These are phyloP conservation scores for Drosophila kambysellisi DNA, from an alignment of 2,888 invertebrate species.

Conservation along the genomic window DNA sequence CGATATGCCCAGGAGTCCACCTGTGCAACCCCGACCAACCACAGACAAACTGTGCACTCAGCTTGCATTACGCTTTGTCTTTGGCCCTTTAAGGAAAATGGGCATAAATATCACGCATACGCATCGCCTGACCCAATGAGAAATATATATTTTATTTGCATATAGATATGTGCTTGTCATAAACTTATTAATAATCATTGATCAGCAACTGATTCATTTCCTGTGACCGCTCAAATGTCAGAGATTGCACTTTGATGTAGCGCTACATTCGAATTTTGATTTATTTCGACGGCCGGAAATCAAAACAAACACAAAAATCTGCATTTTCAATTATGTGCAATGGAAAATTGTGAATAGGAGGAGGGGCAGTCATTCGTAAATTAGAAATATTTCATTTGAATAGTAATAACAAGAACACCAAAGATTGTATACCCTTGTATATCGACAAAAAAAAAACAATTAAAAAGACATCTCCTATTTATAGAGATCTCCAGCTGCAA, in stretches of 20 bases:
- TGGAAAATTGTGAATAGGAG: background rate
- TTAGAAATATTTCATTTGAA: constrained; percentile 16
- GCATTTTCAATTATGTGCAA: constrained; percentile 23
- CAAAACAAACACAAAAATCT: constrained; percentile 39
- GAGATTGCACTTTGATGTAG: constrained; percentile 63
- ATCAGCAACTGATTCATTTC: constrained; percentile 62
- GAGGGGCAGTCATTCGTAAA: constrained; percentile 46
- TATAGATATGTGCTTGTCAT: background rate
- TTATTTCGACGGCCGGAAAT: constrained; percentile 60
- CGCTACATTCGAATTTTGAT: constrained; percentile 38
- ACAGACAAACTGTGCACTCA: constrained; percentile 2
- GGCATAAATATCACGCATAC: constrained; percentile 58
- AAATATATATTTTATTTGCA: background rate
- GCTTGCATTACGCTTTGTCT: constrained; percentile 5
- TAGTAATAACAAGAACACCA: background rate
- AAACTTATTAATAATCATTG: constrained; percentile 39
- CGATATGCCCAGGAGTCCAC: constrained; percentile 41
- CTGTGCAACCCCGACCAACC: background rate
- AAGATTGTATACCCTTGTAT: background rate
- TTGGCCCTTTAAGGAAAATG: background rate
- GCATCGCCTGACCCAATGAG: constrained; percentile 30
- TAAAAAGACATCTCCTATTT: background rate
- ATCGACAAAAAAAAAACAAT: background rate
- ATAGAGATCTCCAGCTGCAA: background rate
- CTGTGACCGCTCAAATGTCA: constrained; percentile 62